Evolutionary conservation across 2,113 vertebrate genomes (phyloP).

Genomic region (Colius striatus): DNA sequence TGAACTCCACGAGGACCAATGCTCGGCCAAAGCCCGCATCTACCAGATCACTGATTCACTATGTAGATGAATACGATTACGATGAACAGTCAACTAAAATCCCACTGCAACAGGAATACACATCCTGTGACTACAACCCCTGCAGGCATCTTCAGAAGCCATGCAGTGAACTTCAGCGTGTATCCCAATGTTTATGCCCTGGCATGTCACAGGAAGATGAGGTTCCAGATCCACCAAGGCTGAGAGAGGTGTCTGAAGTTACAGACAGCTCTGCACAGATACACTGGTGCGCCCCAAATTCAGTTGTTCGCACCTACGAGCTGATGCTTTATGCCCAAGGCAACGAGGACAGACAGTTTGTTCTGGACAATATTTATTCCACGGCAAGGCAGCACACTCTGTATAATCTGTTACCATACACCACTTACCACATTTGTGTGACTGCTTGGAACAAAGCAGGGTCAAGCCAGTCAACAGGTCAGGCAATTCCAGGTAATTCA

Average conservation of each 20-base stretch:
- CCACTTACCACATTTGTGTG: conserved; percentile 77
- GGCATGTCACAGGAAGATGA: conserved; percentile 63
- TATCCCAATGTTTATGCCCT: conserved; percentile 72
- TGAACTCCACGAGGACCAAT: background rate
- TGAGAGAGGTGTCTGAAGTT: conserved; percentile 67
- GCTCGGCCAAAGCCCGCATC: background rate
- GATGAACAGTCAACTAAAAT: background rate
- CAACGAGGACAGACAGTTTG: background rate
- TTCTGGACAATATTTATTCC: conserved; percentile 68
- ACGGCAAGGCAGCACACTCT: conserved; percentile 74
- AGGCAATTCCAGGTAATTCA: background rate
- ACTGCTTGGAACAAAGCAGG: conserved; percentile 77
- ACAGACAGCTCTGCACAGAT: conserved; percentile 77
- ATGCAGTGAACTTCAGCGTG: conserved; percentile 72
- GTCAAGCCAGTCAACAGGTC: conserved; percentile 39
- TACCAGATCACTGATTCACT: background rate
- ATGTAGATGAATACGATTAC: conserved; percentile 47
- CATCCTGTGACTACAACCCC: conserved; percentile 75
- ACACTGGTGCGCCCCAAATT: conserved; percentile 82
- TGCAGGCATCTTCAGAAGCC: conserved; percentile 82
- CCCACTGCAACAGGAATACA: background rate
- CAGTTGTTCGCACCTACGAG: conserved; percentile 75
- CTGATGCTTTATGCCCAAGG: conserved; percentile 57
- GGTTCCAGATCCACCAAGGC: conserved; percentile 70
- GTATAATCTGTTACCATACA: conserved; percentile 69